phyloP scores from a whole-genome alignment of 2,888 invertebrate genomes.

The Hirtodrosophila confusa region DNA sequence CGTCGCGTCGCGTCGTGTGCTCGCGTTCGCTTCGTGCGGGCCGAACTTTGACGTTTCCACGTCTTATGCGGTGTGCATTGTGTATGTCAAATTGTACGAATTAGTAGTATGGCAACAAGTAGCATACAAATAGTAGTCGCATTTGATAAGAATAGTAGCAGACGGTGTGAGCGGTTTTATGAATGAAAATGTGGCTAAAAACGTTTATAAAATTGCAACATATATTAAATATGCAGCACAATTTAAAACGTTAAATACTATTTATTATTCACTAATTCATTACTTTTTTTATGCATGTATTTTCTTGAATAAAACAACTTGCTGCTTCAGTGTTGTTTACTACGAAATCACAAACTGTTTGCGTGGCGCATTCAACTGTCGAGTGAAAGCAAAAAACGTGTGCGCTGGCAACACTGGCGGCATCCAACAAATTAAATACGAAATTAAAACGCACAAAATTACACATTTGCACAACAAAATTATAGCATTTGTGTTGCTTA shows the following conservation, averaged over 20 bases:
- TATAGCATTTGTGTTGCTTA: not conserved
- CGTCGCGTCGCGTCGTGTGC: too few relatives aligned
- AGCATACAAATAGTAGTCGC: constrained; percentile 41
- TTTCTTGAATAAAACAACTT: constrained; percentile 9
- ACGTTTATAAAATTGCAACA: not conserved
- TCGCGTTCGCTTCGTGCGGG: constrained; percentile 45
- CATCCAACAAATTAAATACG: constrained; percentile 9
- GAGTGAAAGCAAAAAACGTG: constrained; percentile 67
- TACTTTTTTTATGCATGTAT: not conserved
- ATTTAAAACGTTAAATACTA: too few relatives aligned
- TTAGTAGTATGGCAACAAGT: constrained; percentile 72
- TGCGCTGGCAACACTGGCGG: constrained; percentile 66
- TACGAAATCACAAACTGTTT: constrained; percentile 61
- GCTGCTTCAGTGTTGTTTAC: constrained; percentile 21
- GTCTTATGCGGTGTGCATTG: constrained; percentile 50
- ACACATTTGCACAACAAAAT: not conserved
- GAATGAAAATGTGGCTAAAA: constrained; percentile 60
- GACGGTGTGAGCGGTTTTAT: constrained; percentile 26
- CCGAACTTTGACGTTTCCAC: constrained; percentile 79
- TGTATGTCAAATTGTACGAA: constrained; percentile 44
- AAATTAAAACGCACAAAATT: constrained; percentile 14
- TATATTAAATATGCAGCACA: too few relatives aligned
- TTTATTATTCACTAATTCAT: not conserved
- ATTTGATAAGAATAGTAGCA: constrained; percentile 62
- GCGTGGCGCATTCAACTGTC: constrained; percentile 62